Percentiles rank a stretch among this genome's conserved stretches.
These are phyloP conservation scores for Phyllopteryx taeniolatus DNA, from an alignment of 2,113 vertebrate species.

Conservation along the genomic window DNA sequence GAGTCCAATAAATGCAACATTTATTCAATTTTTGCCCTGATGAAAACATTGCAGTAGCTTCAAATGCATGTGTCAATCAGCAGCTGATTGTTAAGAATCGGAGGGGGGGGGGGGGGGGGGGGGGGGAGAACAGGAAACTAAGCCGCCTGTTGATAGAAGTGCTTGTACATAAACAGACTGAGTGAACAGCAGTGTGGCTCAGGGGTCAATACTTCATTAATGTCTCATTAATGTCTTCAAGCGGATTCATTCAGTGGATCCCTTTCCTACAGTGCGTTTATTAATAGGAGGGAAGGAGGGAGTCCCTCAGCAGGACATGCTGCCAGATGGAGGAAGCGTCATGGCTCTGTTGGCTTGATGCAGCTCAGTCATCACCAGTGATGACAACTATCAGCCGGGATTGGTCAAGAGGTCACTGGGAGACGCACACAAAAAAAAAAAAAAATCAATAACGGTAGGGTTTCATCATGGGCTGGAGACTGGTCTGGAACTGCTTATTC, in stretches of 20 bases:
- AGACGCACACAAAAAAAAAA: constrained; percentile 8
- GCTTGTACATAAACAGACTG: constrained; percentile 33
- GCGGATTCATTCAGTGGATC: constrained; percentile 64
- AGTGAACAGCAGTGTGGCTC: constrained; percentile 45
- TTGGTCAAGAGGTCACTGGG: constrained; percentile 28
- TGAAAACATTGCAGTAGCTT: not conserved
- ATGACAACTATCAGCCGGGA: constrained; percentile 8
- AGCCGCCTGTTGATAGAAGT: constrained; percentile 26
- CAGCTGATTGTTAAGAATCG: not conserved
- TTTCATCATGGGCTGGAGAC: not conserved
- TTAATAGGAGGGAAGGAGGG: constrained; percentile 43
- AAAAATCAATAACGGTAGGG: not conserved
- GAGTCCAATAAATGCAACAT: too few species aligned
- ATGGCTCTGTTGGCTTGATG: constrained; percentile 25
- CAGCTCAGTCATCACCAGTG: constrained; percentile 3
- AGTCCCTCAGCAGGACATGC: constrained; percentile 54
- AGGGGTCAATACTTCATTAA: constrained; percentile 67
- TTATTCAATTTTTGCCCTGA: not conserved
- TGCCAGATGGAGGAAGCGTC: constrained; percentile 57
- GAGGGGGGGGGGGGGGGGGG: too few species aligned
- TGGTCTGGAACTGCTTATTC: not conserved
- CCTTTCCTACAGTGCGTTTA: constrained; percentile 51
- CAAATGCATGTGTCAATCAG: not conserved
- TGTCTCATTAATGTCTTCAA: constrained; percentile 66
- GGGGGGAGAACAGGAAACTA: not conserved